Evolutionary conservation across 2,113 vertebrate genomes (phyloP).

Genomic region (Eublepharis macularius): DNA sequence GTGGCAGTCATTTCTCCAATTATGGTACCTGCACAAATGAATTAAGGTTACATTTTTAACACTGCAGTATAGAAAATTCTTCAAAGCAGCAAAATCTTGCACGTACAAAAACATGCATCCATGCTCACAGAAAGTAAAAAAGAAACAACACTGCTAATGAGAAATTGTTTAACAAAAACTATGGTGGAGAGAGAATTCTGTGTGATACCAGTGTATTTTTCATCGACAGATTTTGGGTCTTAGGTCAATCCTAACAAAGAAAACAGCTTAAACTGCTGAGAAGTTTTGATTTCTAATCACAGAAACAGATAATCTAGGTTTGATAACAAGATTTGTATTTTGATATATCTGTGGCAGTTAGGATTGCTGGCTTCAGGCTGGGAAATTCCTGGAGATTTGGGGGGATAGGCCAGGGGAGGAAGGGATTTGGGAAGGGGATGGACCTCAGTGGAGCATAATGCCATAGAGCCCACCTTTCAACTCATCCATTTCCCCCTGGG

Average conservation of each 20-base stretch:
- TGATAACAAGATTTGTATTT: neutral
- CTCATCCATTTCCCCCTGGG: no score
- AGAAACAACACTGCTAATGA: neutral
- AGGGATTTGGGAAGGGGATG: no score
- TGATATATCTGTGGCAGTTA: neutral
- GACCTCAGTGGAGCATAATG: no score
- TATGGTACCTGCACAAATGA: conserved; percentile 72
- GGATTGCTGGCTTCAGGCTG: no score
- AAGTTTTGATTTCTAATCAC: neutral
- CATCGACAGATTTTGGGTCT: neutral
- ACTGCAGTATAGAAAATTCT: neutral
- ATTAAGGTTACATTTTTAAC: conserved; percentile 23
- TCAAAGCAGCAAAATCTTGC: neutral
- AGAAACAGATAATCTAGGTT: neutral
- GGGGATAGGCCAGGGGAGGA: no score
- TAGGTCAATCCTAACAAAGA: neutral
- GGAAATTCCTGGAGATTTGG: no score
- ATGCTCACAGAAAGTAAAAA: neutral
- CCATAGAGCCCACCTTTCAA: no score
- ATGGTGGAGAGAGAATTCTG: no score
- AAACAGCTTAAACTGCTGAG: no score
- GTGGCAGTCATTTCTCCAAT: conserved; percentile 80
- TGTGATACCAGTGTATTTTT: neutral
- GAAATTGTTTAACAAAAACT: neutral
- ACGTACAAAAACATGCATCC: neutral